Conservation (phyloP, 2,888 invertebrate species). For the Synergus itoensis region DNA sequence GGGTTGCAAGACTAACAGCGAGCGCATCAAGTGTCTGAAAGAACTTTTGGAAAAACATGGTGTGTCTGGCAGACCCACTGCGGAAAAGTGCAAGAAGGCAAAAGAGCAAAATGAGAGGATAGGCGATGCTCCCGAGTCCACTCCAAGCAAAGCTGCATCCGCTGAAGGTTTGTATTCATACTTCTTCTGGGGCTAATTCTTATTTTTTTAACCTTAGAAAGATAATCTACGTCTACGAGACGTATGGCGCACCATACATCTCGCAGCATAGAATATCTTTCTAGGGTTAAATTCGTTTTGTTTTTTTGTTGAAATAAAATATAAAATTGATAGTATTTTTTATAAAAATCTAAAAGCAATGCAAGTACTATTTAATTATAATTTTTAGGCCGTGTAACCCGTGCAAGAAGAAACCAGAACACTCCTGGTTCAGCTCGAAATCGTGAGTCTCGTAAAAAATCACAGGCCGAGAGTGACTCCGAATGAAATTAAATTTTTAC, state of each 20-base stretch:
- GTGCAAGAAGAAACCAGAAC: conserved; percentile 53
- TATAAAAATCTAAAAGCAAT: background rate
- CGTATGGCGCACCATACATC: too few relatives aligned
- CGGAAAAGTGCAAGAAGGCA: conserved; percentile 69
- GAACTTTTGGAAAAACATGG: conserved; percentile 69
- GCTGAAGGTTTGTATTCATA: conserved; percentile 63
- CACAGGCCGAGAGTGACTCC: conserved; percentile 59
- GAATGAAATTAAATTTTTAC: conserved; percentile 54
- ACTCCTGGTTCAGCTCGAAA: conserved; percentile 51
- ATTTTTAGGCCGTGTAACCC: conserved; percentile 56
- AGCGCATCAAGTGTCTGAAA: conserved; percentile 62
- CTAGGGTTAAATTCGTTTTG: background rate
- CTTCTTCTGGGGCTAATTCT: background rate
- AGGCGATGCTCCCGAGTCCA: conserved; percentile 65
- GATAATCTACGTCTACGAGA: background rate
- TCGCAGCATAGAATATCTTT: too few relatives aligned
- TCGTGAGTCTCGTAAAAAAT: conserved; percentile 55
- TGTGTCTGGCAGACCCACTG: conserved; percentile 65
- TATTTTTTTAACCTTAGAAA: background rate
- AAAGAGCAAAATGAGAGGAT: conserved; percentile 62
- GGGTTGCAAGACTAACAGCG: conserved; percentile 64
- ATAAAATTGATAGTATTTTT: background rate
- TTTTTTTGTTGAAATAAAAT: conserved; percentile 3
- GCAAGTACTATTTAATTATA: background rate
- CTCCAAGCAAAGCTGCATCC: conserved; percentile 64